Evolutionary conservation across 1,140 invertebrate species (phyloP).

Genomic region (Aphelinus certus): DNA sequence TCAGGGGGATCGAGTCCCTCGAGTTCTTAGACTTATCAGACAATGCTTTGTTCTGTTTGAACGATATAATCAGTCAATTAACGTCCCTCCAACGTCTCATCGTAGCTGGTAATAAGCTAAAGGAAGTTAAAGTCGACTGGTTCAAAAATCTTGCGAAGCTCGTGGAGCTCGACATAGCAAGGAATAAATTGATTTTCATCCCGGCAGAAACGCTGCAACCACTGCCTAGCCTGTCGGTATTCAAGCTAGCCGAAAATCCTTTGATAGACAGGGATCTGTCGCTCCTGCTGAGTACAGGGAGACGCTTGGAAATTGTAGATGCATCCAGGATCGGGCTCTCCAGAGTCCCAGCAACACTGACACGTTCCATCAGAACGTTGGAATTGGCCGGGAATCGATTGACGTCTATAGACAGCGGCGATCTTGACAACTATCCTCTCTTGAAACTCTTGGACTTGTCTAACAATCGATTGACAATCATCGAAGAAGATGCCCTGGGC

Average conservation of each 20-base stretch:
- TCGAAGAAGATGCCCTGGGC: slow-evolving; percentile 89
- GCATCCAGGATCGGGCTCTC: slow-evolving; percentile 82
- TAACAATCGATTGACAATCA: slow-evolving; percentile 76
- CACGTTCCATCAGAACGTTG: slow-evolving; percentile 83
- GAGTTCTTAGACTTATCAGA: slow-evolving; percentile 71
- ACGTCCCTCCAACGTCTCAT: slow-evolving; percentile 75
- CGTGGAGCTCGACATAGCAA: slow-evolving; percentile 82
- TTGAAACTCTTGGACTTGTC: slow-evolving; percentile 84
- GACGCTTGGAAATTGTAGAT: slow-evolving; percentile 80
- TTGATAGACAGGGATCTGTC: slow-evolving; percentile 71
- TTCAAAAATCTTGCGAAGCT: slow-evolving; percentile 75
- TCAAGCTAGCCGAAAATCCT: slow-evolving; percentile 79
- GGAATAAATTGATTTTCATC: slow-evolving; percentile 75
- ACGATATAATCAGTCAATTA: slow-evolving; percentile 68
- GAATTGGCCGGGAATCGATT: slow-evolving; percentile 81
- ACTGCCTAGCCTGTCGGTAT: slow-evolving; percentile 78
- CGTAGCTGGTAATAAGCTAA: slow-evolving; percentile 75
- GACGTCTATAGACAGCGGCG: slow-evolving; percentile 79
- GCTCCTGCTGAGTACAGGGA: slow-evolving; percentile 75
- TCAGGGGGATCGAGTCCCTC: slow-evolving; percentile 60
- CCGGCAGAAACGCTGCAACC: slow-evolving; percentile 78
- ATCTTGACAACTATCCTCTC: slow-evolving; percentile 88
- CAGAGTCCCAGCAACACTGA: slow-evolving; percentile 83
- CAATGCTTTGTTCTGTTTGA: slow-evolving; percentile 72
- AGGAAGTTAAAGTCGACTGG: slow-evolving; percentile 66